Evolutionary conservation across 2,113 vertebrate species (phyloP).

Genomic region (Plestiodon gilberti): DNA sequence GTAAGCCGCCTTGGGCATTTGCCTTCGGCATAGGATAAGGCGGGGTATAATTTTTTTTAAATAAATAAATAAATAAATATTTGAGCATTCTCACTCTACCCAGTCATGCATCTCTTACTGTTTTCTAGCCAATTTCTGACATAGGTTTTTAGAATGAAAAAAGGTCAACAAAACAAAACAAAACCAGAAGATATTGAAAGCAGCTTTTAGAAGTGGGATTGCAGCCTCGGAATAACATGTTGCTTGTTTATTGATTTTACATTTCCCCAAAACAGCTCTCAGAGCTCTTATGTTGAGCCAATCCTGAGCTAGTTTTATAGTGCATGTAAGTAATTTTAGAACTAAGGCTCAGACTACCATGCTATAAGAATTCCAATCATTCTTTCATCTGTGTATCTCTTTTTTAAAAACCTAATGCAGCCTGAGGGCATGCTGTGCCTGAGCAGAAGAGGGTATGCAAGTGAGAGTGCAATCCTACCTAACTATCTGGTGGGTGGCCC

Average conservation of each 20-base stretch:
- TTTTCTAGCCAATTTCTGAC: not conserved
- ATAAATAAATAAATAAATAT: too few species aligned
- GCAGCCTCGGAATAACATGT: not conserved
- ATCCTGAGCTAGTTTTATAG: not conserved
- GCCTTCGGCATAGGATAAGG: too few species aligned
- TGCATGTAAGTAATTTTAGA: slow-evolving; percentile 1
- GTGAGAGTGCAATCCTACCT: not conserved
- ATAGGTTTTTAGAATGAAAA: not conserved
- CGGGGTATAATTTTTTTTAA: too few species aligned
- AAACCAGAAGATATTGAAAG: not conserved
- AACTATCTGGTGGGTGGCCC: too few species aligned
- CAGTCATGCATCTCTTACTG: not conserved
- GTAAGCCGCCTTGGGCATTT: too few species aligned
- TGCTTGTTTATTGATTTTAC: not conserved
- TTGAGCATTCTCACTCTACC: not conserved
- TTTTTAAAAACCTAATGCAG: not conserved
- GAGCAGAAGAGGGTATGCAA: not conserved
- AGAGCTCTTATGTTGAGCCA: not conserved
- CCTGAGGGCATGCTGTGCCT: not conserved
- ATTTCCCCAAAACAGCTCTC: not conserved
- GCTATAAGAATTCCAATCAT: not conserved
- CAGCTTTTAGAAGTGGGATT: not conserved
- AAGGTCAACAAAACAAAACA: not conserved
- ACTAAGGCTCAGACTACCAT: not conserved
- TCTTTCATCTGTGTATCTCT: not conserved